These are phyloP conservation scores for Psammodynastes pulverulentus DNA, from an alignment of 2,113 vertebrate species.

Conservation along the genomic window DNA sequence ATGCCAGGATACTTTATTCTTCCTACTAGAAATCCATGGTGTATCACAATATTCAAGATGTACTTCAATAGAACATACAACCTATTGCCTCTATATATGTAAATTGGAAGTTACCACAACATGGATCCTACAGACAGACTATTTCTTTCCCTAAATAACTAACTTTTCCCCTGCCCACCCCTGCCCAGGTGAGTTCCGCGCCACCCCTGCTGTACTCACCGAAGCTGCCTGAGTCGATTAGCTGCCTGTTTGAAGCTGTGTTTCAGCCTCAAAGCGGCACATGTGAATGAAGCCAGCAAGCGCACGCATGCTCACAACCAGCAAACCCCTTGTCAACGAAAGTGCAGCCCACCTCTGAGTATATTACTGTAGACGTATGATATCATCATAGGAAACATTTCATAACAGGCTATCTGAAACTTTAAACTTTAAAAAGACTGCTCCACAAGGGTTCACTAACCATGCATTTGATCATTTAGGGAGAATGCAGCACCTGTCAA, in stretches of 20 bases:
- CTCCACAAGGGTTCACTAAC: neutral
- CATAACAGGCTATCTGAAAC: neutral
- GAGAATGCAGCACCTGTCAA: neutral
- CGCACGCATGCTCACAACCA: no score
- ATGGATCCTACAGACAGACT: neutral
- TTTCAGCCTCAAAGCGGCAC: no score
- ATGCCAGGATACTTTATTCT: neutral
- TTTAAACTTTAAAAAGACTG: neutral
- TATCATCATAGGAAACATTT: neutral
- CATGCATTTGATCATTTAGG: neutral
- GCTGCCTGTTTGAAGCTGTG: no score
- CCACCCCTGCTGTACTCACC: no score
- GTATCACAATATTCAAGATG: neutral
- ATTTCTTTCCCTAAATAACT: no score
- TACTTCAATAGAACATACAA: neutral
- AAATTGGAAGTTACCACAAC: neutral
- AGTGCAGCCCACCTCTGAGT: no score
- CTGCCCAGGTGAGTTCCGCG: no score
- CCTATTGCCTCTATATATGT: neutral
- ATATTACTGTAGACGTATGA: no score
- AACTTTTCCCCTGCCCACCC: no score
- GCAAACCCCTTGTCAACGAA: no score
- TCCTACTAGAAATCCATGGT: neutral
- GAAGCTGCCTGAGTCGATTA: no score
- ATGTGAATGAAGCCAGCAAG: no score